A percentile compares a stretch with the other conserved stretches of the same genome.
Conservation (phyloP, 2,797 vertebrate species). For the Lerista edwardsae region DNA sequence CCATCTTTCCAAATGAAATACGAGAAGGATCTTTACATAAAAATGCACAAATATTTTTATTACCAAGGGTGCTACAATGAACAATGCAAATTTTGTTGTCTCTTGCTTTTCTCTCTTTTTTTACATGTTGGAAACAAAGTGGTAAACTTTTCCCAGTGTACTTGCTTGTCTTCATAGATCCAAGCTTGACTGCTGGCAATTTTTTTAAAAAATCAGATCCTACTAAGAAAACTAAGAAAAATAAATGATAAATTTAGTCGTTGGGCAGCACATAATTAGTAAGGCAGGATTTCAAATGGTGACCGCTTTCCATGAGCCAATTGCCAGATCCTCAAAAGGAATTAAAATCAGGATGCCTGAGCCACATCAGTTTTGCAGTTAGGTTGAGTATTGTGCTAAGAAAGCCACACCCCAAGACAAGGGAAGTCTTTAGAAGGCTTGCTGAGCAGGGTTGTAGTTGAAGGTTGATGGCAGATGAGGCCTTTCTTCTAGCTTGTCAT, state of each 20-base stretch:
- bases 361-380: conserved; percentile 89
- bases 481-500: conserved; percentile 99
- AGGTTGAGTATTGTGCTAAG: conserved; percentile 87
- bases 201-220: conserved; percentile 91
- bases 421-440: conserved; percentile 99
- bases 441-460: conserved; percentile 99
- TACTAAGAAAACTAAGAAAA: conserved; percentile 93
- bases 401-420: conserved; percentile 90
- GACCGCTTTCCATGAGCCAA: conserved; percentile 86
- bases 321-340: conserved; percentile 93
- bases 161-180: conserved; percentile 87
- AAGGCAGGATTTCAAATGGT: conserved; percentile 93
- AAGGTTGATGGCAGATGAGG: conserved; percentile 99
- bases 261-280: conserved; percentile 98
- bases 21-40: conserved; percentile 92
- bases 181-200: conserved; percentile 87
- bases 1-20: conserved; percentile 89
- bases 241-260: conserved; percentile 91
- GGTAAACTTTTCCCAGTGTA: conserved; percentile 90
- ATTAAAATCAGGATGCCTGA: conserved; percentile 93
- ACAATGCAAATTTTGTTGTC: conserved; percentile 93
- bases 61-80: conserved; percentile 99
- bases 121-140: conserved; percentile 91
- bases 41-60: conserved; percentile 99
- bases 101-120: conserved; percentile 77